These are phyloP conservation scores for Potamarius usumacintae DNA, from an alignment of 2,113 vertebrate genomes.

Conservation along the genomic window DNA sequence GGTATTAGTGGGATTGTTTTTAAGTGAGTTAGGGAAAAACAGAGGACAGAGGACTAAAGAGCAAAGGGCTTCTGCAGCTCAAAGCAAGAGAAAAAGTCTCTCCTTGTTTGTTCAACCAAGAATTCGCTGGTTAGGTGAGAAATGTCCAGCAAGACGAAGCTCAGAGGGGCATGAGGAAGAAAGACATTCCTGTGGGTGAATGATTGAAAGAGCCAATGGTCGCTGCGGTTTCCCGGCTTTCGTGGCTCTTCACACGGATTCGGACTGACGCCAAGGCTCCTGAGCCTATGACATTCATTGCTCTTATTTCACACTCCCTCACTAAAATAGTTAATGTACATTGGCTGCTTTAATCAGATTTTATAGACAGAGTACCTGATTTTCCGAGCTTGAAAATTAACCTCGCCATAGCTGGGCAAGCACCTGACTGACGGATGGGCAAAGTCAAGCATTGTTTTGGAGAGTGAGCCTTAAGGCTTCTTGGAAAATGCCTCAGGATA, in stretches of 20 bases:
- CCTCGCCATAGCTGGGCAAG: constrained; percentile 46
- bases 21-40: background rate
- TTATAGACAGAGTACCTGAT: constrained; percentile 45
- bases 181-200: constrained; percentile 59
- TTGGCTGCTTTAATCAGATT: constrained; percentile 46
- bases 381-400: constrained; percentile 62
- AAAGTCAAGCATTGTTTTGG: constrained; percentile 60
- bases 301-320: constrained; percentile 23
- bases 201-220: constrained; percentile 54
- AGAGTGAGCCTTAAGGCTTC: constrained; percentile 37
- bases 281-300: constrained; percentile 28
- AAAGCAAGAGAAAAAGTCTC: constrained; percentile 35
- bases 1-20: background rate
- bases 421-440: constrained; percentile 55
- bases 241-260: constrained; percentile 29
- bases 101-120: constrained; percentile 55
- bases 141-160: constrained; percentile 38
- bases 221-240: constrained; percentile 6
- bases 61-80: constrained; percentile 45
- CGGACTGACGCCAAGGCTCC: background rate
- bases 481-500: constrained; percentile 34
- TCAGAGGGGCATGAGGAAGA: constrained; percentile 38
- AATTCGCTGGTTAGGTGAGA: constrained; percentile 63
- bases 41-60: constrained; percentile 33
- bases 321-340: constrained; percentile 46